Base-by-base conservation (phyloP, 35 echinoderm and acorn worm genomes). In the Diadema setosum region DNA sequence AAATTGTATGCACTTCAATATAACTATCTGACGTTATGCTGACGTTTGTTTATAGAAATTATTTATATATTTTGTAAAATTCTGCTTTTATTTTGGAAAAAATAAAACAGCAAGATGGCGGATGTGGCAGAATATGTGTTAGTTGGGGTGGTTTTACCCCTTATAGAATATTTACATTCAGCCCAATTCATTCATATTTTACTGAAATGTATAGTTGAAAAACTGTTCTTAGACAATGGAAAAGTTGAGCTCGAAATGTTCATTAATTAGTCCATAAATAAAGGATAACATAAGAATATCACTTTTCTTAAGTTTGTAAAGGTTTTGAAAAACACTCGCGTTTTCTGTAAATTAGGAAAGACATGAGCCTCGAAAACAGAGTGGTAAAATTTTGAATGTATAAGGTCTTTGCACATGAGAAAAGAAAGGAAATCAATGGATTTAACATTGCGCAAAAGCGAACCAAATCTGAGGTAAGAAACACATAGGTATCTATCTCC, bases 201-300 rank as follows among this genome's bases (percentile, higher is more conserved):
- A 3, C 11, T 15, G n/a, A 78, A 36, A 41, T 43, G 44, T 21
- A 39, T 42, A 20, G 73, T 78, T 42, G 33, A 78, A 78, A 36
- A 42, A 78, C 73, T 78, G 8, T 5, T 78, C 73, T 78, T 78
- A 41, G 73, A 78, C 44, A 6, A 41, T 39, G 27, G 33, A 44
- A 44, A 78, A 78, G 73, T n/a, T 44, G 73, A 25, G 16, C 24
- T 78, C 37, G 17, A 36, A 21, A 78, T 41, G 44, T 36, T 78
- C 40, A 78, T 78, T 78, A 78, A 78, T 78, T 78, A 78, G 21
- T 44, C 73, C 44, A 35, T 20, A 78, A 78, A 78, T 44, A 78
- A 78, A 78, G 73, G 73, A 44, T 41, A 78, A 78, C 73, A 78
- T 78, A 78, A 78, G 73, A 78, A 78, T 78, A 78, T 44, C 73